Evolutionary conservation across 2,888 invertebrate genomes (phyloP).

Genomic region (Zelleria hepariella): DNA sequence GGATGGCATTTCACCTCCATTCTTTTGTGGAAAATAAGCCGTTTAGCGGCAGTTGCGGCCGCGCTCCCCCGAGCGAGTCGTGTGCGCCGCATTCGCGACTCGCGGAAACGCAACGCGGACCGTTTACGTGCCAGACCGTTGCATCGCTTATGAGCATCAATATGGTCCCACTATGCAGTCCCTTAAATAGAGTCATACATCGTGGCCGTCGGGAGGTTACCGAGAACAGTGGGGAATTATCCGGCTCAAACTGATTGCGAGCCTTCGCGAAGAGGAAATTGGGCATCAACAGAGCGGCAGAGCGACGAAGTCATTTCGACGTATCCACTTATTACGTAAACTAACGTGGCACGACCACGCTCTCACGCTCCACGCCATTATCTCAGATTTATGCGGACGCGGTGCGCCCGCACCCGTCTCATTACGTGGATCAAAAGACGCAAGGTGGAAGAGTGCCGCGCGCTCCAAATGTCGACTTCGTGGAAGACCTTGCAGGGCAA

Average conservation of each 20-base stretch:
- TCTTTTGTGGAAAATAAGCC: slow-evolving; percentile 27
- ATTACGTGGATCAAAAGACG: slow-evolving; percentile 56
- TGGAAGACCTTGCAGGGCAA: slow-evolving; percentile 53
- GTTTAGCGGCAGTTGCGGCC: slow-evolving; percentile 31
- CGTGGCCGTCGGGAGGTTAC: slow-evolving; percentile 7
- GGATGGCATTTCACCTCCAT: slow-evolving; percentile 25
- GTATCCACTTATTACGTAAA: slow-evolving; percentile 58
- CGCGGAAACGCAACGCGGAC: slow-evolving; percentile 24
- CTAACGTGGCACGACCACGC: slow-evolving; percentile 54
- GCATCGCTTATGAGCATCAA: slow-evolving; percentile 1
- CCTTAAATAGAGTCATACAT: slow-evolving; percentile 10
- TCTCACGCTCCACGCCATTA: slow-evolving; percentile 60
- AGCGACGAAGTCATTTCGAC: slow-evolving; percentile 37
- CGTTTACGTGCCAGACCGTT: not conserved
- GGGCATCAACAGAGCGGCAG: slow-evolving; percentile 26
- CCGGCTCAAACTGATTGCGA: slow-evolving; percentile 19
- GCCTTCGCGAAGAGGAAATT: slow-evolving; percentile 31
- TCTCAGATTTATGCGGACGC: slow-evolving; percentile 56
- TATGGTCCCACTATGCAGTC: not conserved
- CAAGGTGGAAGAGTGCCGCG: slow-evolving; percentile 29
- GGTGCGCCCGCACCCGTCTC: slow-evolving; percentile 50
- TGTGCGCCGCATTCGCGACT: slow-evolving; percentile 35
- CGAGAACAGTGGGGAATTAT: slow-evolving; percentile 22
- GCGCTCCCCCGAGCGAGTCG: slow-evolving; percentile 33
- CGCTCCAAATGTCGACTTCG: slow-evolving; percentile 55